Conservation (phyloP, 2,797 vertebrate species). For the Danio aesculapii region DNA sequence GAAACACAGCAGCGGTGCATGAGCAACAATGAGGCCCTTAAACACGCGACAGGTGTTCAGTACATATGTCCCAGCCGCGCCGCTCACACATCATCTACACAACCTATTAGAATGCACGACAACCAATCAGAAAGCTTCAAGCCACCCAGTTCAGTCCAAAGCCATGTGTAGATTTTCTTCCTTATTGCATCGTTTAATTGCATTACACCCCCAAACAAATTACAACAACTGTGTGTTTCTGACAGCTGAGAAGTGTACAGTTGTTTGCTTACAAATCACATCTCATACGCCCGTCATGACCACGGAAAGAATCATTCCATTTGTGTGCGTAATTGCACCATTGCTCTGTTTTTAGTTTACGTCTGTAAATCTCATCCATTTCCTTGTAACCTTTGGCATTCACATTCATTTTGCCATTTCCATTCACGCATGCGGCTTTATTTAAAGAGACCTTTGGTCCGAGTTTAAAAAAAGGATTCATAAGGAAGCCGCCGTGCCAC, state of each 20-base stretch:
- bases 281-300: slow-evolving; percentile 23
- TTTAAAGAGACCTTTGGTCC: slow-evolving; percentile 78
- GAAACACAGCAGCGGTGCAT: slow-evolving; percentile 43
- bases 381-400: slow-evolving; percentile 74
- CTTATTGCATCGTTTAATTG: background rate
- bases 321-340: slow-evolving; percentile 49
- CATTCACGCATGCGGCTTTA: slow-evolving; percentile 75
- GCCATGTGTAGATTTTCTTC: background rate
- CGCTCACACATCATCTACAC: slow-evolving; percentile 80
- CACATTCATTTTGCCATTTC: slow-evolving; percentile 80
- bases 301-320: slow-evolving; percentile 2
- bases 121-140: background rate
- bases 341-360: slow-evolving; percentile 59
- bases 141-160: background rate
- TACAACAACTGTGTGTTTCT: background rate
- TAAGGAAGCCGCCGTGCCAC: slow-evolving; percentile 66
- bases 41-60: slow-evolving; percentile 79
- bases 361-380: slow-evolving; percentile 65
- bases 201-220: slow-evolving; percentile 24
- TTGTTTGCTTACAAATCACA: slow-evolving; percentile 9
- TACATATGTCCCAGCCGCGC: slow-evolving; percentile 70
- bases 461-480: slow-evolving; percentile 70
- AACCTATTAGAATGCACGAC: slow-evolving; percentile 44
- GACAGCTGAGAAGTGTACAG: background rate
- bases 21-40: slow-evolving; percentile 62